These are phyloP conservation scores for Conops quadrifasciatus DNA, from an alignment of 2,888 invertebrate species.

Conservation along the genomic window DNA sequence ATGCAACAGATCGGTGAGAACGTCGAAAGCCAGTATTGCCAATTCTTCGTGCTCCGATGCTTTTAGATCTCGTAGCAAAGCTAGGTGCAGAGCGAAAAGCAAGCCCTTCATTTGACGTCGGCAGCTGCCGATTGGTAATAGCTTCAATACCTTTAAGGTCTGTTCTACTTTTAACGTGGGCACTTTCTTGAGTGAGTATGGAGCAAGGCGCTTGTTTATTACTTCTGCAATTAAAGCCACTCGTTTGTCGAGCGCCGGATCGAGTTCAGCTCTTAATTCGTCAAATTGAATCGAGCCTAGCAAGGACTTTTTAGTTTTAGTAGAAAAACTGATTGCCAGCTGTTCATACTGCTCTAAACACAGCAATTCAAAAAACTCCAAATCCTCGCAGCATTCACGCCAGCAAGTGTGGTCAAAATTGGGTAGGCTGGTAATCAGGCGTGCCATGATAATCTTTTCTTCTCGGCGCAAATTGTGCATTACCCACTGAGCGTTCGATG, in stretches of 20 bases:
- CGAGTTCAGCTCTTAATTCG: conserved; percentile 30
- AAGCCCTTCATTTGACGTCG: conserved; percentile 49
- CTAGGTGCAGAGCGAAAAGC: conserved; percentile 54
- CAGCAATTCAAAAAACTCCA: conserved; percentile 55
- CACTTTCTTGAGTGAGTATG: conserved; percentile 45
- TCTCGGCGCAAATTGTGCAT: conserved; percentile 47
- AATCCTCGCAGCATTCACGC: conserved; percentile 43
- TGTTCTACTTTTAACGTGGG: conserved; percentile 42
- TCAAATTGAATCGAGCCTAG: conserved; percentile 47
- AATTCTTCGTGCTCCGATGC: conserved; percentile 42
- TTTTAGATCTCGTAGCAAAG: conserved; percentile 54
- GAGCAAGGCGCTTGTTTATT: conserved; percentile 34
- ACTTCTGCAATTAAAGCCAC: conserved; percentile 35
- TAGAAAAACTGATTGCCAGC: conserved; percentile 41
- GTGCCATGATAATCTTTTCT: conserved; percentile 51
- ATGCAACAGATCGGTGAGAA: conserved; percentile 57
- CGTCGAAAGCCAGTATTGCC: conserved; percentile 42
- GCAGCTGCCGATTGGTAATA: conserved; percentile 54
- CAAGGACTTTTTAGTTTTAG: conserved; percentile 46
- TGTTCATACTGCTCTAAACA: conserved; percentile 49
- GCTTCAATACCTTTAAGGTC: conserved; percentile 47
- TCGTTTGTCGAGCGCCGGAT: conserved; percentile 32
- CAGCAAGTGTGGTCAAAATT: conserved; percentile 11
- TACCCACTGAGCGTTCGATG: conserved; percentile 47
- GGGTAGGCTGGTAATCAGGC: conserved; percentile 36